Base-by-base conservation (phyloP, 2,113 vertebrate genomes). In the Circaetus cinerascens region DNA sequence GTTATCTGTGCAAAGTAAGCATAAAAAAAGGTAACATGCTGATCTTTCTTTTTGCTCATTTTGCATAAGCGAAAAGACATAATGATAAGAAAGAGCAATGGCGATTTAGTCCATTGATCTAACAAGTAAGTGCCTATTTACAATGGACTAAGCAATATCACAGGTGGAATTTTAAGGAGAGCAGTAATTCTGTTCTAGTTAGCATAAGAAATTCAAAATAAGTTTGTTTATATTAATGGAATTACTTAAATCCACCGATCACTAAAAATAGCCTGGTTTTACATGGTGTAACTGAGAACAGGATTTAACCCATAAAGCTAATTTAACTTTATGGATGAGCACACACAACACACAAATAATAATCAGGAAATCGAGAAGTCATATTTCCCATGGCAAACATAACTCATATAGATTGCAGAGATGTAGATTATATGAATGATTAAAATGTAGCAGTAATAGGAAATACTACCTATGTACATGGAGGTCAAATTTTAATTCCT, bases 401-500 rank as follows among this genome's bases (percentile, higher is more conserved):
- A 94, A 91, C 53, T 92, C 57, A 67, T 73, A 55, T 71, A 25
- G 13, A 80, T 51, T 83, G 29, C 43, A 91, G 60, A 86, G 60
- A 72, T 55, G 32, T 85, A 80, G 76, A 92, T 79, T 85, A 63
- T 80, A 82, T 51, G 45, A 93, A 92, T 89, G 81, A 93, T 77
- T 96, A 93, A 94, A 94, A 92, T 43, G 12, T 83, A 83, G 29
- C 29, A 25, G 86, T 81, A 93, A 87, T 76, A 93, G 71, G 62
- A 97, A 80, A 91, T 88, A 82, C 46, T 96, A 71, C 83, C 60
- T 85, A 46, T 66, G 46, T 43, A 94, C 43, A 71, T 30, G 36
- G 79, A 94, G 80, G 73, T 94, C 90, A 92, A 86, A 77, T 85
- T 97, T 86, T 92, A 91, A 93, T 91, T 96, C 93, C 88, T 72